These are phyloP conservation scores for Cheiracanthium punctorium DNA, from an alignment of 2,888 invertebrate genomes.

Conservation along the genomic window DNA sequence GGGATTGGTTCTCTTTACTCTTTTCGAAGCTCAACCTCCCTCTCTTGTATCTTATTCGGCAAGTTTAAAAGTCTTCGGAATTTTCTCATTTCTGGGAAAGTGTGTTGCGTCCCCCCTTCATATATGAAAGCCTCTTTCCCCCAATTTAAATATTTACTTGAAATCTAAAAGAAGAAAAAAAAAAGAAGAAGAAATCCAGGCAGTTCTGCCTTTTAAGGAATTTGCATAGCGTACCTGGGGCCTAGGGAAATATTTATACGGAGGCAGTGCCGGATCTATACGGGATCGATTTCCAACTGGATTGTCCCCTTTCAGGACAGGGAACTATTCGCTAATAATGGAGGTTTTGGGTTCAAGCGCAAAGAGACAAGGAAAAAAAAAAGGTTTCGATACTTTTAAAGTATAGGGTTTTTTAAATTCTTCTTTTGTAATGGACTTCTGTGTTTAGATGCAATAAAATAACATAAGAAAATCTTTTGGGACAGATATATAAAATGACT, in stretches of 20 bases:
- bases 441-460: no score
- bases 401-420: not conserved
- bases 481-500: no score
- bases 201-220: conserved; percentile 53
- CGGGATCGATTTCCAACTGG: not conserved
- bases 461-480: no score
- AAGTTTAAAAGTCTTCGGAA: conserved; percentile 40
- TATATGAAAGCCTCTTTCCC: conserved; percentile 25
- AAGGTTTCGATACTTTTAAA: not conserved
- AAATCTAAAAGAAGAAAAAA: no score
- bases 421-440: no score
- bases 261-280: conserved; percentile 19
- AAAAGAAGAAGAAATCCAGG: no score
- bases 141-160: conserved; percentile 67
- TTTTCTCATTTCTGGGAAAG: conserved; percentile 53
- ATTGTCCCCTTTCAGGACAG: not conserved
- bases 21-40: conserved; percentile 29
- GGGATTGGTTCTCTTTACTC: conserved; percentile 61
- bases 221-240: conserved; percentile 58
- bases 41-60: conserved; percentile 54
- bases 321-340: conserved; percentile 13
- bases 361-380: not conserved
- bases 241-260: conserved; percentile 54
- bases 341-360: no score
- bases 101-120: conserved; percentile 19